A percentile compares a stretch with the other conserved stretches of the same genome.
Conservation (phyloP, 2,113 vertebrate species). For the Lathamus discolor region DNA sequence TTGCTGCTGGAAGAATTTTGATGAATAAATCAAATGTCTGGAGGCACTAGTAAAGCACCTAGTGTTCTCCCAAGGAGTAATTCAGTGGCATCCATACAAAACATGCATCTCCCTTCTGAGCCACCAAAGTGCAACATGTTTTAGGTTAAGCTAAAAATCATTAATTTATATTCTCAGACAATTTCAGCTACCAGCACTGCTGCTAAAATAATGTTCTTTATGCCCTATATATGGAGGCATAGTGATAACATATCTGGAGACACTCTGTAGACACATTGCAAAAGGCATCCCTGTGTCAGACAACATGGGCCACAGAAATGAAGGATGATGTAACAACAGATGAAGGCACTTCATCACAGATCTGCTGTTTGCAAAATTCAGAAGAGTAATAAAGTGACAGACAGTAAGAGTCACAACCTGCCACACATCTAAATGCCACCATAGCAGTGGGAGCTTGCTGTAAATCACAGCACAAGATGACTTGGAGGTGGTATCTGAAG, state of each 20-base stretch:
- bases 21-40: conserved; percentile 27
- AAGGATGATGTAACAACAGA: conserved; percentile 22
- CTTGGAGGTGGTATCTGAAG: conserved; percentile 1
- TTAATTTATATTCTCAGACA: not conserved
- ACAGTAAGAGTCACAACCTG: conserved; percentile 37
- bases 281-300: conserved; percentile 27
- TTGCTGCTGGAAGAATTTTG: conserved; percentile 10
- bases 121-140: not conserved
- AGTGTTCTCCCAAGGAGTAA: not conserved
- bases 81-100: not conserved
- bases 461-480: conserved; percentile 2
- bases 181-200: not conserved
- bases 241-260: not conserved
- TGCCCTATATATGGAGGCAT: not conserved
- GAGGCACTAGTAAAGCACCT: not conserved
- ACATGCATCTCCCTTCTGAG: not conserved
- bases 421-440: conserved; percentile 14
- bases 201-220: not conserved
- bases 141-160: not conserved
- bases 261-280: not conserved
- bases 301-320: not conserved
- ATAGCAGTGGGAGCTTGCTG: not conserved
- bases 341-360: conserved; percentile 35
- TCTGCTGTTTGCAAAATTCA: not conserved
- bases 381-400: conserved; percentile 42